A percentile compares a stretch with the other conserved stretches of the same genome.
Conservation (phyloP, 2,113 vertebrate species). For the Psilopogon haemacephalus region DNA sequence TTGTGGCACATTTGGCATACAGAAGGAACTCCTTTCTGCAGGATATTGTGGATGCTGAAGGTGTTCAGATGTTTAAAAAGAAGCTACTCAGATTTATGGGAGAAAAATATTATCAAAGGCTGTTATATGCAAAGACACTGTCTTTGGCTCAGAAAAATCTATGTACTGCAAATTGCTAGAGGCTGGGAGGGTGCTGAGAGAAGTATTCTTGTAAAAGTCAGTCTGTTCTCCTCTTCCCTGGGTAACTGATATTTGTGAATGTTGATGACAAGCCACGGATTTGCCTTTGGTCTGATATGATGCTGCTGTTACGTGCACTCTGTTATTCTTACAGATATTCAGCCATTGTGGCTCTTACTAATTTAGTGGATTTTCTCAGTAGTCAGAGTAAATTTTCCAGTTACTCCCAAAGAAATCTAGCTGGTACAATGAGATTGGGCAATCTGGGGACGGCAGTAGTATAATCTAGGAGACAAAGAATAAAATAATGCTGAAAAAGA, state of each 20-base stretch:
- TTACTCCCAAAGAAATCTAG: conserved; percentile 3
- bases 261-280: not conserved
- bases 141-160: not conserved
- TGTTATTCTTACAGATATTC: not conserved
- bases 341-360: not conserved
- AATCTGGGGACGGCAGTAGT: not conserved
- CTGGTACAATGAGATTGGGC: not conserved
- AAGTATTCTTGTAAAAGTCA: not conserved
- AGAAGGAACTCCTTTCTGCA: not conserved
- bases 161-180: not conserved
- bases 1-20: fast-evolving
- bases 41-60: not conserved
- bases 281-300: not conserved
- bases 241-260: not conserved
- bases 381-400: conserved; percentile 14
- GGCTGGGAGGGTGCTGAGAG: not conserved
- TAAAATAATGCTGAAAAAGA: not conserved
- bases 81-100: not conserved
- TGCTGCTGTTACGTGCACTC: not conserved
- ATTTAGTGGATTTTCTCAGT: conserved; percentile 4
- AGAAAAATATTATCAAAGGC: not conserved
- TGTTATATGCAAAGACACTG: not conserved
- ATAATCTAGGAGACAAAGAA: not conserved
- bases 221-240: not conserved
- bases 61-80: not conserved